A percentile compares a stretch with the other conserved stretches of the same genome.
Conservation (phyloP, 2,888 invertebrate species). For the Chaitophorus viminalis region DNA sequence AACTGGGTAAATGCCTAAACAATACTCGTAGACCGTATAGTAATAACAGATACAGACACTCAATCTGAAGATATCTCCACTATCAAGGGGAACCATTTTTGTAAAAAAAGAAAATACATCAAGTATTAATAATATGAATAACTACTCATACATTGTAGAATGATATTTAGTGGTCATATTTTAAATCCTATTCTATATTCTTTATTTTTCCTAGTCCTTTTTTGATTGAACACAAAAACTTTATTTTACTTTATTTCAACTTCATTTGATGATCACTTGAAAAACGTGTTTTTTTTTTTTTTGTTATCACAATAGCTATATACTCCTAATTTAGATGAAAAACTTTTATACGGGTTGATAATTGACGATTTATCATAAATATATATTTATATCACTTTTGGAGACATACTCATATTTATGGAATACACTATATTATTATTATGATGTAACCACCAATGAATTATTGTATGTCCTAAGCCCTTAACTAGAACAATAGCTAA, state of each 20-base stretch:
- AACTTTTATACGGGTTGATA: too few species aligned
- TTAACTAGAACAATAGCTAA: constrained; percentile 50
- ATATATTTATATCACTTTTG: neutral
- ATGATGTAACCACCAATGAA: constrained; percentile 8
- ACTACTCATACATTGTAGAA: too few species aligned
- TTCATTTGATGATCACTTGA: neutral
- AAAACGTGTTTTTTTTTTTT: neutral
- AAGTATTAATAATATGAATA: neutral
- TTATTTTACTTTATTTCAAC: too few species aligned
- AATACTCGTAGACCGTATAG: neutral
- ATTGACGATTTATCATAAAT: neutral
- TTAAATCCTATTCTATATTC: neutral
- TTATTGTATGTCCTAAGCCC: constrained; percentile 3
- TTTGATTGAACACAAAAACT: neutral
- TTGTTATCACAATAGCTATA: neutral
- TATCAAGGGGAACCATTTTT: neutral
- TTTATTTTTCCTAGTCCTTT: neutral
- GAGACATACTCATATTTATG: neutral
- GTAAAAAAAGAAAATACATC: neutral
- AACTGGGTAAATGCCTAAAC: neutral
- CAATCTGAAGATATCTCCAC: too few species aligned
- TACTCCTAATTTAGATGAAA: neutral
- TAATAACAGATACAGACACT: neutral
- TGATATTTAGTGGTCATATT: neutral
- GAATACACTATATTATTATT: too few species aligned